A percentile compares a stretch with the other conserved stretches of the same genome.
These are phyloP conservation scores for Latrodectus hesperus DNA, from an alignment of 2,888 invertebrate species.

Conservation along the genomic window DNA sequence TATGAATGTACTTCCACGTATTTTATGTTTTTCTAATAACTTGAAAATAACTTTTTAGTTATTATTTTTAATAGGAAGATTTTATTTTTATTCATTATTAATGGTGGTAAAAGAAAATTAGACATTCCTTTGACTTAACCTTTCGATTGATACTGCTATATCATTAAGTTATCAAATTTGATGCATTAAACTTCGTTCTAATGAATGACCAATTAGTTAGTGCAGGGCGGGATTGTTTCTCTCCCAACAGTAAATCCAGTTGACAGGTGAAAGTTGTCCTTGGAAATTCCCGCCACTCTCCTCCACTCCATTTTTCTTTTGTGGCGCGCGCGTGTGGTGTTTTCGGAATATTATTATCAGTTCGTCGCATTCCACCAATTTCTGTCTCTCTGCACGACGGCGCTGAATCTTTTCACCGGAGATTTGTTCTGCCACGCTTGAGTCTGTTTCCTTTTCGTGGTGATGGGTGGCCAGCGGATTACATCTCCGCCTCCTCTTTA, in stretches of 20 bases:
- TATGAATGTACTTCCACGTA: no score
- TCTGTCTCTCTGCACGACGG: neutral
- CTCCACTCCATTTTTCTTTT: neutral
- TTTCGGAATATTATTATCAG: constrained; percentile 42
- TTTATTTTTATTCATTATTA: no score
- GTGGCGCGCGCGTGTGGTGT: constrained; percentile 36
- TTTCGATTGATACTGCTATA: no score
- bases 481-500: neutral
- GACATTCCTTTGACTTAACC: no score
- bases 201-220: constrained; percentile 15
- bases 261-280: constrained; percentile 57
- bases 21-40: no score
- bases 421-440: constrained; percentile 31
- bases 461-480: neutral
- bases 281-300: constrained; percentile 19
- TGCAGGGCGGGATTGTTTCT: constrained; percentile 22
- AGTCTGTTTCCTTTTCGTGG: constrained; percentile 25
- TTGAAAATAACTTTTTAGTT: no score
- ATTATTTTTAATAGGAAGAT: no score
- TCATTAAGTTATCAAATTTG: no score
- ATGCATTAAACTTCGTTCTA: no score
- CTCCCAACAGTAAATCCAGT: constrained; percentile 13
- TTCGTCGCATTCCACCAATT: constrained; percentile 37
- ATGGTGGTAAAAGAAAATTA: no score
- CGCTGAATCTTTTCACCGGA: constrained; percentile 1